Conservation (phyloP, 2,888 invertebrate genomes). For the Lamellibrachia satsuma region DNA sequence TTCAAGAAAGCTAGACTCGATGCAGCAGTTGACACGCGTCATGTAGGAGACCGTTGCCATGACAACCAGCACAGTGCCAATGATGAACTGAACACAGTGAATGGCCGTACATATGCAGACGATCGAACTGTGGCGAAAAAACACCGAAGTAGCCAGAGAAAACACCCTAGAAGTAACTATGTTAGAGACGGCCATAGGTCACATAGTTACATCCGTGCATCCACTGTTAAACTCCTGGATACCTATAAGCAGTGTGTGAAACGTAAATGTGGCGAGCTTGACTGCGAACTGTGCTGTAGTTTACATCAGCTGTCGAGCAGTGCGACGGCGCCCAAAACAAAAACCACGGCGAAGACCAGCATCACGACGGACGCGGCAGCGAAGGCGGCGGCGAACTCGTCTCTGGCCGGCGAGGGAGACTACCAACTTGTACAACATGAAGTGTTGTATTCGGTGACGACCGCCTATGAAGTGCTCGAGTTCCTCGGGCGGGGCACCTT, state of each 20-base stretch:
- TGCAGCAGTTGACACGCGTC: not conserved
- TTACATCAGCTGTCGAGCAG: not conserved
- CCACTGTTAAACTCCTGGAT: conserved; percentile 76
- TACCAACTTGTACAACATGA: conserved; percentile 99
- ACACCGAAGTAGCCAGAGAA: not conserved
- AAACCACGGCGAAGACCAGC: conserved; percentile 22
- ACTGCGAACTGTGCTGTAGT: conserved; percentile 18
- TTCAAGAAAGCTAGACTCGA: conserved; percentile 1
- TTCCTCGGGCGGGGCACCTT: conserved; percentile 99
- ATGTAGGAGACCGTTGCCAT: not conserved
- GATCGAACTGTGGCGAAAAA: not conserved
- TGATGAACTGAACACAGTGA: not conserved
- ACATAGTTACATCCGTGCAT: conserved; percentile 74
- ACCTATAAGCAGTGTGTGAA: conserved; percentile 71
- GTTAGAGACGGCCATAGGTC: conserved; percentile 47
- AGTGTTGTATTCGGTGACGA: conserved; percentile 88
- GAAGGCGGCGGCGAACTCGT: conserved; percentile 33
- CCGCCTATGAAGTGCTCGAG: conserved; percentile 94
- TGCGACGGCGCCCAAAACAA: conserved; percentile 7
- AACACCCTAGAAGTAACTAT: not conserved
- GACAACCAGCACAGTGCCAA: not conserved
- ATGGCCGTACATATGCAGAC: not conserved
- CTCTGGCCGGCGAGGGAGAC: conserved; percentile 80
- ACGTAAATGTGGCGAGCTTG: conserved; percentile 60
- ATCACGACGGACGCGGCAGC: conserved; percentile 35